Percentiles rank a stretch among this genome's conserved stretches.
These are phyloP conservation scores for Ctenodactylus gundi DNA, from an alignment of 2,113 vertebrate genomes.

Conservation along the genomic window DNA sequence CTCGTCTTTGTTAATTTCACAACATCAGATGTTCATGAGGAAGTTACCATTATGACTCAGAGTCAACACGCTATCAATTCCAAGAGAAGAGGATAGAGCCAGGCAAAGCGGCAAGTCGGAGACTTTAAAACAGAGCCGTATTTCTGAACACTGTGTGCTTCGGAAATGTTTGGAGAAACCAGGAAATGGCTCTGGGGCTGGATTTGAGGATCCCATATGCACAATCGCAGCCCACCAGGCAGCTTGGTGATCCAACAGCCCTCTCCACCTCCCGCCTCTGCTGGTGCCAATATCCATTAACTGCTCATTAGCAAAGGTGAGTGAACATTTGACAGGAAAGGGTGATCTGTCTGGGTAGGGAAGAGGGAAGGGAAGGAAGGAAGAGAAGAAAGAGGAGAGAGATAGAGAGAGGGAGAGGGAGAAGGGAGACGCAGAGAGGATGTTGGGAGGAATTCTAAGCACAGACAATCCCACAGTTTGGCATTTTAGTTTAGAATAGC, in stretches of 20 bases:
- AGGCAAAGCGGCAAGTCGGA: neutral
- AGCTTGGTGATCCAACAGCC: neutral
- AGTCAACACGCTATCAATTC: constrained; percentile 50
- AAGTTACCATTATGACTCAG: constrained; percentile 63
- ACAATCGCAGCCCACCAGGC: neutral
- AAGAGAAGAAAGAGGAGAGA: fast-evolving
- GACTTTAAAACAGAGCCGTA: constrained; percentile 30
- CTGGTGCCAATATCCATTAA: constrained; percentile 66
- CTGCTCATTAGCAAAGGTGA: constrained; percentile 62
- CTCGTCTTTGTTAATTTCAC: constrained; percentile 73
- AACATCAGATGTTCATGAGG: constrained; percentile 45
- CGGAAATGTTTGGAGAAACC: neutral
- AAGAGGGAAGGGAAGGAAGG: neutral
- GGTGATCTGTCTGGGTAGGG: neutral
- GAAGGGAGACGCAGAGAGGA: too few relatives aligned
- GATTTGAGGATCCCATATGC: neutral
- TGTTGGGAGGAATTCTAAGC: neutral
- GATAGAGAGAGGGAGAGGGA: too few relatives aligned
- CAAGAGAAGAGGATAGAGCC: constrained; percentile 26
- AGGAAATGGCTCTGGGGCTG: neutral
- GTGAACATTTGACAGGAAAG: constrained; percentile 45
- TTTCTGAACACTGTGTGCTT: neutral
- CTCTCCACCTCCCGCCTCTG: neutral
- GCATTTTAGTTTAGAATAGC: neutral
- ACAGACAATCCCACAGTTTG: neutral